Percentiles rank a stretch among this genome's conserved stretches.
Conservation (phyloP, 2,888 invertebrate species). For the Stenchaetothrips biformis region DNA sequence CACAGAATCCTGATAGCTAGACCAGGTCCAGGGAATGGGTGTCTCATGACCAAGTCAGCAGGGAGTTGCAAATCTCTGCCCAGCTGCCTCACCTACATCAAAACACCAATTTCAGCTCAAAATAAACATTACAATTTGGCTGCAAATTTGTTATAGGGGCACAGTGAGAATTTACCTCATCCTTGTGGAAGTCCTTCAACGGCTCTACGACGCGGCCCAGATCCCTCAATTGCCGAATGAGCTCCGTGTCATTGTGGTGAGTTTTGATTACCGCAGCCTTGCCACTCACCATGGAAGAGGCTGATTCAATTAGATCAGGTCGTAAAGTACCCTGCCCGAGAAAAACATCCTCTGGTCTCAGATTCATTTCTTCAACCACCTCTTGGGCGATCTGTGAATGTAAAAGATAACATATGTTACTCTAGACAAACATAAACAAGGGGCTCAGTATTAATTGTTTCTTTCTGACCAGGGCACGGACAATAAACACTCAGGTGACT, state of each 20-base stretch:
- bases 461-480: not conserved
- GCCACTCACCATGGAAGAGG: constrained; percentile 74
- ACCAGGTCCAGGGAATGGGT: constrained; percentile 98
- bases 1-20: constrained; percentile 94
- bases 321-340: constrained; percentile 93
- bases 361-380: constrained; percentile 76
- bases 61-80: constrained; percentile 89
- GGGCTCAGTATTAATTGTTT: not conserved
- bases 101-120: not conserved
- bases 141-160: not conserved
- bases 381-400: constrained; percentile 70
- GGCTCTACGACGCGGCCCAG: constrained; percentile 88
- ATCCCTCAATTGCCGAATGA: constrained; percentile 66
- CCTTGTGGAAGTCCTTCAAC: constrained; percentile 98
- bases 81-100: constrained; percentile 64
- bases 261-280: constrained; percentile 94
- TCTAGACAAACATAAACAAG: not conserved
- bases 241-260: constrained; percentile 97
- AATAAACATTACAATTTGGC: not conserved
- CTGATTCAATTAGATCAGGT: constrained; percentile 97
- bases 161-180: constrained; percentile 62
- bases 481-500: not conserved
- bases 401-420: constrained; percentile 7
- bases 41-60: constrained; percentile 79
- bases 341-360: constrained; percentile 88